phyloP scores from a whole-genome alignment of 2,113 vertebrate species.

The Salvelinus namaycush region DNA sequence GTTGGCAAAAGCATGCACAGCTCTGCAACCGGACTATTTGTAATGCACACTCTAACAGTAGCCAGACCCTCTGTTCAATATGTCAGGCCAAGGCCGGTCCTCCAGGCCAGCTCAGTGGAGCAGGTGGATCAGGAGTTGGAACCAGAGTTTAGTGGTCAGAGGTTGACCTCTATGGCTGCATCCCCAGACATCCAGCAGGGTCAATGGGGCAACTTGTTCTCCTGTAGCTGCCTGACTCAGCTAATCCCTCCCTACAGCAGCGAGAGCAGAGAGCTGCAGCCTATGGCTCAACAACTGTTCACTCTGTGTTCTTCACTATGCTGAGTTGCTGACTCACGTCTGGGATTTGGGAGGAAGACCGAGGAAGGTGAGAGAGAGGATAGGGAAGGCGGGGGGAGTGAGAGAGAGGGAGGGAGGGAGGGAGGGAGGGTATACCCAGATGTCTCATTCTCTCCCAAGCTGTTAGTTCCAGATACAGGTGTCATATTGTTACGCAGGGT shows the following conservation, averaged over 20 bases:
- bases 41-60: slow-evolving; percentile 31
- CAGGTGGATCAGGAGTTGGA: slow-evolving; percentile 2
- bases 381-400: not conserved
- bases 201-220: slow-evolving; percentile 33
- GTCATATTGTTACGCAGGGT: slow-evolving; percentile 12
- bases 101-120: slow-evolving; percentile 20
- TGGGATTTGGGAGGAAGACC: not conserved
- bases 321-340: not conserved
- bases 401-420: not conserved
- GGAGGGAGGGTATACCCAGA: slow-evolving; percentile 36
- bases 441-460: slow-evolving; percentile 31
- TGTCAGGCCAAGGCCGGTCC: not conserved
- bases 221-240: slow-evolving; percentile 21
- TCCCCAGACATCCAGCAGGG: slow-evolving; percentile 26
- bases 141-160: slow-evolving; percentile 24
- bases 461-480: slow-evolving; percentile 14
- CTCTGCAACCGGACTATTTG: too few species aligned
- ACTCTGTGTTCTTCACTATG: not conserved
- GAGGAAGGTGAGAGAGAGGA: not conserved
- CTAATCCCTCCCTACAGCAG: not conserved
- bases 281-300: not conserved
- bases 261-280: not conserved
- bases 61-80: slow-evolving; percentile 27
- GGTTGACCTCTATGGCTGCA: slow-evolving; percentile 3
- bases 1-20: too few species aligned